Base-by-base conservation (phyloP, 2,888 invertebrate species). In the Dryobota labecula region DNA sequence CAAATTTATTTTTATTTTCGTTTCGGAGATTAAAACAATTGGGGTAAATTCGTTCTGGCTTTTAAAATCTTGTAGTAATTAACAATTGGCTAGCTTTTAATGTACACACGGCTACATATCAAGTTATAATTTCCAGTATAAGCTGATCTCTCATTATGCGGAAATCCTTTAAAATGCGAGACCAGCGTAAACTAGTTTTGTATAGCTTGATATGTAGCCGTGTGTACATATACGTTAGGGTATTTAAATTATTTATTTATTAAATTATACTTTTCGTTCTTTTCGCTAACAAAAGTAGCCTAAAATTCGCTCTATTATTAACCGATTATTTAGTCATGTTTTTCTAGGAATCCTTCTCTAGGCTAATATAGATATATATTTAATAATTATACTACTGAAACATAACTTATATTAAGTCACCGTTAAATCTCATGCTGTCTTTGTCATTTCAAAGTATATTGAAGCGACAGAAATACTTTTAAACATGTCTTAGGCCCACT, bases 1-100 rank as follows among this genome's bases (percentile, higher is more conserved):
- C n/a, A 84, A 78, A 82, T 71, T 73, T 58, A 49, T 11, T 62
- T 47, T 63, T 61, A 70, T 43, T 75, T 78, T 66, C 49, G 15
- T 67, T 82, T 75, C 27, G 51, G 41, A 54, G 18, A 54, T 51
- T 73, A 61, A 67, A 49, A 20, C 54, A 41, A 41, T 60, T 64
- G 69, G 70, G 58, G 24, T 64, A 70, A 71, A 70, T 65, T 62
- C 58, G n/a, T 61, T 61, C 66, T 82, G 76, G 76, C 71, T 76
- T 51, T 67, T n/a, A 69, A 62, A 63, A 53, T 24, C 15, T 36
- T 57, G 8, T n/a, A 38, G 6, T 43, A 45, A 81, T 49, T 61
- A 47, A 61, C 30, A 27, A 24, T 57, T 56, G 24, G 53, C 51
- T 47, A 51, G 43, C 45, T 61, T 56, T 30, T 33, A 54, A 30